Evolutionary conservation across 2,797 vertebrate species (phyloP).

Genomic region (Platyrinchus mystaceus): DNA sequence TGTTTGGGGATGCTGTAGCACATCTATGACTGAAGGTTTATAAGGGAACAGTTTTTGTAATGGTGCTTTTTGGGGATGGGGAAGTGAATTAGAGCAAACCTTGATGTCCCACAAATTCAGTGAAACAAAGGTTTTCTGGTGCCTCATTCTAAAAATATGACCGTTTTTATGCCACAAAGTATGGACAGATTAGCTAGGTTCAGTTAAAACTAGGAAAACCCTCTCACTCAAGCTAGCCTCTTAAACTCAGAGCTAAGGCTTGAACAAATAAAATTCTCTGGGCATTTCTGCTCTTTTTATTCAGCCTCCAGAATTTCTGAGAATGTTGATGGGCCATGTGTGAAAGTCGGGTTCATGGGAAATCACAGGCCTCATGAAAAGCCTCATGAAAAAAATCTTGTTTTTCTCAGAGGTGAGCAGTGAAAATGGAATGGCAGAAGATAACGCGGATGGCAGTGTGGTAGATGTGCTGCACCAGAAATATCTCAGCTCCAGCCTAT

Average conservation of each 20-base stretch:
- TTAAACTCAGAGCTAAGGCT: neutral
- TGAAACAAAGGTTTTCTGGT: neutral
- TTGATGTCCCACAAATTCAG: neutral
- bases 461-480: conserved; percentile 63
- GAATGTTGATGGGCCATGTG: neutral
- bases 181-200: neutral
- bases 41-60: neutral
- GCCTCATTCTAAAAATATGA: neutral
- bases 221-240: neutral
- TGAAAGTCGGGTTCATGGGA: neutral
- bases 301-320: neutral
- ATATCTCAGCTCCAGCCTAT: conserved; percentile 59
- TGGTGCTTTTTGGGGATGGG: neutral
- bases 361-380: neutral
- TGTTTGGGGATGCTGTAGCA: neutral
- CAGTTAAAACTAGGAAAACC: neutral
- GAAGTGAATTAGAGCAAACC: neutral
- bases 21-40: neutral
- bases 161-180: neutral
- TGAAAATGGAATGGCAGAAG: conserved; percentile 39
- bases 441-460: neutral
- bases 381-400: neutral
- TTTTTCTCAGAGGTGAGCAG: neutral
- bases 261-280: neutral
- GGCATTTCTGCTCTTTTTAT: neutral